Conservation (phyloP, 2,888 invertebrate species). For the Eupithecia insigniata region DNA sequence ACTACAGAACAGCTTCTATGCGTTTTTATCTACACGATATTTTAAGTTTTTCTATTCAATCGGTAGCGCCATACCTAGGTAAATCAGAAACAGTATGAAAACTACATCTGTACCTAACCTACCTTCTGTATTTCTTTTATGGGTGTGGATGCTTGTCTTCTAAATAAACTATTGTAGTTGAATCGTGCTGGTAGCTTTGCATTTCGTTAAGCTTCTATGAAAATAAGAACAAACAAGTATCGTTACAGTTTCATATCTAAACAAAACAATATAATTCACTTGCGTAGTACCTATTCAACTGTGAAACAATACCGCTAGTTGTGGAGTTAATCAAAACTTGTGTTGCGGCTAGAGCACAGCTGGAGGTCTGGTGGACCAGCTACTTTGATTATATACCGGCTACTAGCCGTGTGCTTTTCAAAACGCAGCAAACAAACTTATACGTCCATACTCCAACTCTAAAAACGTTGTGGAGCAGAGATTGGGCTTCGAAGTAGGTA, state of each 20-base stretch:
- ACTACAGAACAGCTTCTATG: background rate
- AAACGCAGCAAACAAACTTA: background rate
- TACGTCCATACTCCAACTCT: background rate
- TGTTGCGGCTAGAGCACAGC: background rate
- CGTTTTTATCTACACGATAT: background rate
- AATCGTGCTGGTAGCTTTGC: background rate
- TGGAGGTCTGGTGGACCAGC: background rate
- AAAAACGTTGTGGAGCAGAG: background rate
- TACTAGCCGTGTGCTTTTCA: background rate
- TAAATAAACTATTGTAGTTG: too few species aligned
- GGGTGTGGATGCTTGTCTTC: background rate
- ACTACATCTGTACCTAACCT: background rate
- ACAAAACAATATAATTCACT: background rate
- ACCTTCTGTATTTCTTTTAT: background rate
- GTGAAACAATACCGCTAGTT: slow-evolving; percentile 13
- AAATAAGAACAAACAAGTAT: background rate
- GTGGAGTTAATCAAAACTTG: slow-evolving; percentile 29
- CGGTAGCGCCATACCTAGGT: background rate
- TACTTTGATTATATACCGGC: background rate
- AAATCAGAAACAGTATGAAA: background rate
- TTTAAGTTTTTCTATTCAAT: background rate
- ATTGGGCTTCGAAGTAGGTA: background rate
- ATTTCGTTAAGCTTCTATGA: background rate
- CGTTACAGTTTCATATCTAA: background rate
- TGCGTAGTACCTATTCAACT: background rate